Percentiles rank a stretch among this genome's conserved stretches.
These are phyloP conservation scores for Sarcophaga variegata DNA, from an alignment of 2,888 invertebrate genomes.

Conservation along the genomic window DNA sequence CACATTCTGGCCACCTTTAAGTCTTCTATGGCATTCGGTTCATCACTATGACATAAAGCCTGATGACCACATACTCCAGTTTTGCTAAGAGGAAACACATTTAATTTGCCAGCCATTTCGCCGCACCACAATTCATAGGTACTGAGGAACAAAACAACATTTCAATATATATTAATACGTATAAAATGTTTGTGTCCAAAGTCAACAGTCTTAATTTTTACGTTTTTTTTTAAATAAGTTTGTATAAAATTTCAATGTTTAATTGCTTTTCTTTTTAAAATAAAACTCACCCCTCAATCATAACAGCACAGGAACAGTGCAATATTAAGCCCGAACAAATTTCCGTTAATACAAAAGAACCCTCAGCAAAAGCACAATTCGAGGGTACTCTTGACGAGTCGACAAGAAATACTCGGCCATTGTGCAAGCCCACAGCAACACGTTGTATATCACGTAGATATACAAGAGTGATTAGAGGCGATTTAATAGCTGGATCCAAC, in stretches of 20 bases:
- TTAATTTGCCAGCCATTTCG: constrained; percentile 90
- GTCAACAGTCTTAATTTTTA: too few species aligned
- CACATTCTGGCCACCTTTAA: constrained; percentile 87
- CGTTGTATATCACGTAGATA: constrained; percentile 86
- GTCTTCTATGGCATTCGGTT: constrained; percentile 78
- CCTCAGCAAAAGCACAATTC: constrained; percentile 86
- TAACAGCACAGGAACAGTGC: constrained; percentile 86
- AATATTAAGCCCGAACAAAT: constrained; percentile 87
- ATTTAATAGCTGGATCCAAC: constrained; percentile 86
- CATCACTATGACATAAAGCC: constrained; percentile 84
- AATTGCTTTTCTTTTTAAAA: not conserved
- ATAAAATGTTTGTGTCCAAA: not conserved
- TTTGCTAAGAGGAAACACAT: constrained; percentile 88
- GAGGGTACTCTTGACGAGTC: constrained; percentile 84
- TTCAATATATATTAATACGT: too few species aligned
- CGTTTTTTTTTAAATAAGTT: too few species aligned
- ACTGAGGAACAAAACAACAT: constrained; percentile 76
- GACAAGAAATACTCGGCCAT: constrained; percentile 90
- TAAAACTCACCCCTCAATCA: constrained; percentile 76
- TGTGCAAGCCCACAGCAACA: constrained; percentile 91
- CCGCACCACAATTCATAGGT: constrained; percentile 93
- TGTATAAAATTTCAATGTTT: too few species aligned
- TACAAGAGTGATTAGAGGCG: constrained; percentile 87
- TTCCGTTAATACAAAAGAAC: constrained; percentile 90
- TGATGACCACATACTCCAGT: constrained; percentile 89